Evolutionary conservation across 1,140 invertebrate genomes (phyloP), one percentile per base, ranked within the genome.

Genomic region (Bombus soroeensis): DNA sequence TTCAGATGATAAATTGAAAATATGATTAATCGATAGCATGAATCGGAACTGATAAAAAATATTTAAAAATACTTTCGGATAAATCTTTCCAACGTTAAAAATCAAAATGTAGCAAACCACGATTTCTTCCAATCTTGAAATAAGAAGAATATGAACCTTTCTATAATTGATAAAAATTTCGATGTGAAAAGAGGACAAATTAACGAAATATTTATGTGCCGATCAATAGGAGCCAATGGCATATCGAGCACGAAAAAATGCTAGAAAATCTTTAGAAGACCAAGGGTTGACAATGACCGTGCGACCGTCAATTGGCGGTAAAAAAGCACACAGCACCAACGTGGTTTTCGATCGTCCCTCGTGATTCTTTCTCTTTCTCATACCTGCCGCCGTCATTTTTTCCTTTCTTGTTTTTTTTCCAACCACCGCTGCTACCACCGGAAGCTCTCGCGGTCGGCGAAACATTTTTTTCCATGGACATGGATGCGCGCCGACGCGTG

Each of bases 391-490:
- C 43, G 37, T 18, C n/a, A 57, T 41, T 84, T 62, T 62, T n/a
- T 15, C 12, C 5, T 32, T n/a, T 8, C 39, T 41, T 79, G 86
- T 89, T 88, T 87, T 89, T 77, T 62, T 34, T n/a, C 10, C 10
- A 15, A 15, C 34, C 22, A 34, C 73, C 32, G 25, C 41, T 43
- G 25, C 72, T 72, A 73, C 59, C 34, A 75, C 28, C 88, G 87
- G 89, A 93, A 92, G 86, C 90, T 91, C 86, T 70, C 86, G 90
- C 74, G 92, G 87, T 87, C 82, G 85, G 82, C 87, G 91, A 93
- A 93, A 91, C 90, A 93, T 92, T 93, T 75, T 72, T 93, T 93
- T 92, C 90, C 91, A 90, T 89, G 86, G 81, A 89, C 87, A 81
- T 83, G 88, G 82, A 72, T 81, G 84, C 83, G 88, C 80, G 80